A percentile compares a stretch with the other conserved stretches of the same genome.
These are phyloP conservation scores for Campoletis sonorensis DNA, from an alignment of 1,140 invertebrate species.

Conservation along the genomic window DNA sequence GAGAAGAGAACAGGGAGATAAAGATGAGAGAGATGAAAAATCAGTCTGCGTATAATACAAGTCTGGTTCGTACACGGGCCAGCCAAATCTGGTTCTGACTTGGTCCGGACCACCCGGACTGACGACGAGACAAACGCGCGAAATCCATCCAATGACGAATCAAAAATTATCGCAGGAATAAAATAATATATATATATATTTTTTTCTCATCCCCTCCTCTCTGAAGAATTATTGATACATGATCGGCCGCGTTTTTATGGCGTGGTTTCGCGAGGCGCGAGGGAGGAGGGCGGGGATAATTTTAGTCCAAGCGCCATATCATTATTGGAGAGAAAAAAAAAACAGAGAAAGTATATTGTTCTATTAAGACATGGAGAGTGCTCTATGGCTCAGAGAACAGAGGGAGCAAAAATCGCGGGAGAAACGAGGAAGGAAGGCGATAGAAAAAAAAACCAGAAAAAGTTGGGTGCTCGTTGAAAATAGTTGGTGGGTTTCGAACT, in stretches of 20 bases:
- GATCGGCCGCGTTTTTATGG: neutral
- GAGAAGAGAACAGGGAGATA: constrained; percentile 44
- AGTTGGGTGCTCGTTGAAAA: no score
- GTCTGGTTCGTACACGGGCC: neutral
- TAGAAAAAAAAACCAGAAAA: neutral
- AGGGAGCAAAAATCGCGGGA: neutral
- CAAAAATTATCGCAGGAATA: constrained; percentile 37
- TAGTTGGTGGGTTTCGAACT: no score
- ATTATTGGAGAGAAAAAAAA: constrained; percentile 45
- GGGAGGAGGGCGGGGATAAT: constrained; percentile 39
- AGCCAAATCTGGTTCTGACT: constrained; percentile 25
- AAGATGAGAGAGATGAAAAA: constrained; percentile 55
- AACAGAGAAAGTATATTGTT: neutral
- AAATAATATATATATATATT: neutral
- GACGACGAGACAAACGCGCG: constrained; percentile 21
- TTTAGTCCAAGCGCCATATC: constrained; percentile 39
- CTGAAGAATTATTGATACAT: neutral
- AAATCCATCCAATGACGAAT: constrained; percentile 29
- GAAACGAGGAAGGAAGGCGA: neutral
- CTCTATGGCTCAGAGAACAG: neutral
- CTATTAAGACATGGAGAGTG: no score
- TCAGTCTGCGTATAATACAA: constrained; percentile 34
- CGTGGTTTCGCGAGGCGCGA: no score
- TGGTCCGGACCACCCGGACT: constrained; percentile 18
- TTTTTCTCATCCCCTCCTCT: neutral